Percentiles rank a stretch among this genome's conserved stretches.
Evolutionary conservation across 1,140 invertebrate genomes (phyloP).

Genomic region (Drosophila sp.): DNA sequence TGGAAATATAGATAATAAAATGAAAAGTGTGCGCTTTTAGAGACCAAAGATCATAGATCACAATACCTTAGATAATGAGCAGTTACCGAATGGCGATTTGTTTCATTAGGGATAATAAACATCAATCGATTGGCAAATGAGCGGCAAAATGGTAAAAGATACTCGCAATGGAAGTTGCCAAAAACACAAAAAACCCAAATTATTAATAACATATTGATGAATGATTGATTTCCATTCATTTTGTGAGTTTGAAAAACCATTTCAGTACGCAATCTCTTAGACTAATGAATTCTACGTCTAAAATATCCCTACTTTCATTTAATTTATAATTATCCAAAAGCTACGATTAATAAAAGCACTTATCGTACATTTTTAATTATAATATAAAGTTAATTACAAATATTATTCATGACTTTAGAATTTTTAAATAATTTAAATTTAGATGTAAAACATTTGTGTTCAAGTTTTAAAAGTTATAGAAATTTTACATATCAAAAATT

Average conservation of each 20-base stretch:
- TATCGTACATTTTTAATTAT: too few species aligned
- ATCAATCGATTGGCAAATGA: conserved; percentile 21
- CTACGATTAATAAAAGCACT: too few species aligned
- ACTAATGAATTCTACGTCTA: conserved; percentile 10
- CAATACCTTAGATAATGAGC: conserved; percentile 41
- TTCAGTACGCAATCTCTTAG: neutral
- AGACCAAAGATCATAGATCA: conserved; percentile 31
- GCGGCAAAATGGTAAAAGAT: conserved; percentile 12
- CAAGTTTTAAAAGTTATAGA: too few species aligned
- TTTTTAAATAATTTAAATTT: too few species aligned
- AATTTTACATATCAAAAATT: too few species aligned
- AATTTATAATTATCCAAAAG: neutral
- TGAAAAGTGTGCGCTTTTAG: conserved; percentile 24
- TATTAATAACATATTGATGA: conserved; percentile 30
- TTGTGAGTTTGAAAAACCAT: conserved; percentile 1
- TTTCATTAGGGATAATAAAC: conserved; percentile 30
- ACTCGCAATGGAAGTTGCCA: conserved; percentile 21
- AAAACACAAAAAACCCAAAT: conserved; percentile 25
- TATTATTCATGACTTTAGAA: too few species aligned
- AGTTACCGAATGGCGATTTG: conserved; percentile 49
- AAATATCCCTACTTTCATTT: neutral
- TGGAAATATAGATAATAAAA: conserved; percentile 6
- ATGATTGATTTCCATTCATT: conserved; percentile 37
- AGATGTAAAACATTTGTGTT: too few species aligned
- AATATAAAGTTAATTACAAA: neutral